A percentile compares a stretch with the other conserved stretches of the same genome.
phyloP scores from a whole-genome alignment of 2,797 vertebrate species.

The Ctenopoma multispine region DNA sequence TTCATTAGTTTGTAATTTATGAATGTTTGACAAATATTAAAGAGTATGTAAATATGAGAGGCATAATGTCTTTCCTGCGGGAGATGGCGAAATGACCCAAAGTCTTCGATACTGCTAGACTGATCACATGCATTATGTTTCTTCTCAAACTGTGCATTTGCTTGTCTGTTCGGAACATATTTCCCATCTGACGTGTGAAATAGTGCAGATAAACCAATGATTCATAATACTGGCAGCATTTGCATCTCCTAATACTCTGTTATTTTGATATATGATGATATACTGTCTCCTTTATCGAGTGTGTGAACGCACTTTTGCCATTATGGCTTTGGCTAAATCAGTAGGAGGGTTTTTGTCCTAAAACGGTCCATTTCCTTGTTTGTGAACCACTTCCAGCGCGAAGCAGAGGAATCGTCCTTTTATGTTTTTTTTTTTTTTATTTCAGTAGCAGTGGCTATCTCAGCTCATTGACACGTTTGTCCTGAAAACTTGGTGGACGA shows the following conservation, averaged over 20 bases:
- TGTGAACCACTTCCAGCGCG: conserved; percentile 70
- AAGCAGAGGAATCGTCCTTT: conserved; percentile 27
- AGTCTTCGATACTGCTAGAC: conserved; percentile 94
- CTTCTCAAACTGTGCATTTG: conserved; percentile 95
- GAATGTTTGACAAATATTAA: conserved; percentile 99
- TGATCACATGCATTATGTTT: conserved; percentile 95
- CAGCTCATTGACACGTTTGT: conserved; percentile 4
- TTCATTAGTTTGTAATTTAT: conserved; percentile 99
- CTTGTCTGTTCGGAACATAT: conserved; percentile 87
- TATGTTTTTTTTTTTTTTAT: conserved; percentile 50
- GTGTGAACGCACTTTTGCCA: conserved; percentile 71
- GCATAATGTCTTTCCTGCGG: conserved; percentile 99
- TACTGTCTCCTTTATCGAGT: conserved; percentile 72
- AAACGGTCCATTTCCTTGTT: conserved; percentile 78
- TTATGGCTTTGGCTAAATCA: conserved; percentile 77
- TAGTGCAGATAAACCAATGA: conserved; percentile 99
- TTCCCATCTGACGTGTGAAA: conserved; percentile 96
- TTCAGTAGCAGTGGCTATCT: conserved; percentile 22
- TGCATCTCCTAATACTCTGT: conserved; percentile 93
- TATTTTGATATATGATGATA: conserved; percentile 85
- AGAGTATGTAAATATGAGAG: conserved; percentile 98
- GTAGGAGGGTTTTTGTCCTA: conserved; percentile 74
- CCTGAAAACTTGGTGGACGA: conserved; percentile 5
- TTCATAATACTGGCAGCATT: conserved; percentile 95
- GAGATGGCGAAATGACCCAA: conserved; percentile 99